Conservation (phyloP, 2,888 invertebrate species). For the Hipparchia semele region DNA sequence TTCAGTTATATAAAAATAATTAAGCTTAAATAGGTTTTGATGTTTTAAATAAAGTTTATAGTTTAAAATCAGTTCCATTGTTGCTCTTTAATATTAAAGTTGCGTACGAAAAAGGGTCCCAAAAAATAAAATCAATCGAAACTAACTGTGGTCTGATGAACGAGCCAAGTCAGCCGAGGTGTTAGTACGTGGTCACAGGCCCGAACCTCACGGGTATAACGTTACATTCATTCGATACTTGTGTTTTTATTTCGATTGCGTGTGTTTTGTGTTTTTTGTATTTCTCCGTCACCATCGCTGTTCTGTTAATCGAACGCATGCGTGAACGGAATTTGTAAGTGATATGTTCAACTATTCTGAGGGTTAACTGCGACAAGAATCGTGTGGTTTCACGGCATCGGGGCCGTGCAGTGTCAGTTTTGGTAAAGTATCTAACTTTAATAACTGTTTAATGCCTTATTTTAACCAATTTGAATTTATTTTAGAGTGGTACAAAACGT, state of each 20-base stretch:
- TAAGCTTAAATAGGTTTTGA: too few species aligned
- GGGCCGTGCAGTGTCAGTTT: too few species aligned
- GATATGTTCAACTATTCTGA: conserved; percentile 11
- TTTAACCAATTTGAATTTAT: too few species aligned
- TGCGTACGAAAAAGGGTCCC: neutral
- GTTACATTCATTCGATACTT: conserved; percentile 33
- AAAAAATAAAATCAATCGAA: neutral
- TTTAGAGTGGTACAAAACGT: too few species aligned
- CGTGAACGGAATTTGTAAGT: conserved; percentile 11
- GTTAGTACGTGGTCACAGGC: conserved; percentile 19
- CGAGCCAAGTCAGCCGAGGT: conserved; percentile 8
- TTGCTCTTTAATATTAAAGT: too few species aligned
- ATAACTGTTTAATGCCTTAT: too few species aligned
- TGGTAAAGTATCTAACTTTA: too few species aligned
- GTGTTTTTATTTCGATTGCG: conserved; percentile 27
- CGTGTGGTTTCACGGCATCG: neutral
- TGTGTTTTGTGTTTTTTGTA: conserved; percentile 20
- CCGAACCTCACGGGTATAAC: conserved; percentile 32
- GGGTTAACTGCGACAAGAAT: neutral
- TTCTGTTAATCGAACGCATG: conserved; percentile 17
- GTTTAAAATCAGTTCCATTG: too few species aligned
- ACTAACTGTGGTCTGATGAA: conserved; percentile 9
- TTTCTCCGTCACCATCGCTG: conserved; percentile 18
- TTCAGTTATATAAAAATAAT: too few species aligned
- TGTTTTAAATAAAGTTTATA: too few species aligned